Percentiles rank a stretch among this genome's conserved stretches.
phyloP scores from a whole-genome alignment of 1,140 invertebrate genomes.

The Pseudobourletiella spinata region DNA sequence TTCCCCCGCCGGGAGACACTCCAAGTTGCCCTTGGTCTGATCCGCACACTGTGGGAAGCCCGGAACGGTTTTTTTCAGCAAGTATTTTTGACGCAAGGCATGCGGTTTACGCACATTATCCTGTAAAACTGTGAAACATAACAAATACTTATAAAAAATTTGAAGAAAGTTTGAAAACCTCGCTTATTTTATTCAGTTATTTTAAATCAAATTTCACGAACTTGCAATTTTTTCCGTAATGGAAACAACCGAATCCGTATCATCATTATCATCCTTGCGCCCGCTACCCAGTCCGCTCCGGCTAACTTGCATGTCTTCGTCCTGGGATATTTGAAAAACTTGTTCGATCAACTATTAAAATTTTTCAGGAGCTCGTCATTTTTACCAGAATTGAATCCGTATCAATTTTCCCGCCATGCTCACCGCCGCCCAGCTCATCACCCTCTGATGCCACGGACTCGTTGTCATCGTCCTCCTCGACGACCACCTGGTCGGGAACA shows the following conservation, averaged over 20 bases:
- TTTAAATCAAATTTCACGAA: no score
- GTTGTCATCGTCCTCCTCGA: neutral
- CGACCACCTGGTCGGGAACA: no score
- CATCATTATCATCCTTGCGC: neutral
- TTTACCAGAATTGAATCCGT: neutral
- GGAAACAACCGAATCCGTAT: neutral
- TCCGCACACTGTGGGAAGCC: slow-evolving; percentile 22
- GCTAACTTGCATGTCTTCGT: neutral
- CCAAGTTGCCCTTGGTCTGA: neutral
- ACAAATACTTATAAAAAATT: neutral
- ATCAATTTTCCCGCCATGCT: neutral
- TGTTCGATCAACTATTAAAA: neutral
- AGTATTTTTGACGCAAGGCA: slow-evolving; percentile 12
- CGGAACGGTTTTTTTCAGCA: slow-evolving; percentile 1
- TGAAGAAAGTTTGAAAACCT: neutral
- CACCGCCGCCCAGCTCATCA: neutral
- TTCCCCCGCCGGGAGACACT: slow-evolving; percentile 29
- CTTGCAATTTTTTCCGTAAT: slow-evolving; percentile 10
- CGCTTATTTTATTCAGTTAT: no score
- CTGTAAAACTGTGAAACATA: neutral
- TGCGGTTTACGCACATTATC: slow-evolving; percentile 10
- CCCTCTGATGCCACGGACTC: neutral
- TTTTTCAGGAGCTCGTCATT: neutral
- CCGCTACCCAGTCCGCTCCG: neutral
- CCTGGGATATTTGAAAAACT: neutral